phyloP scores from a whole-genome alignment of 2,888 invertebrate species.

The Rhyacophila evoluta region DNA sequence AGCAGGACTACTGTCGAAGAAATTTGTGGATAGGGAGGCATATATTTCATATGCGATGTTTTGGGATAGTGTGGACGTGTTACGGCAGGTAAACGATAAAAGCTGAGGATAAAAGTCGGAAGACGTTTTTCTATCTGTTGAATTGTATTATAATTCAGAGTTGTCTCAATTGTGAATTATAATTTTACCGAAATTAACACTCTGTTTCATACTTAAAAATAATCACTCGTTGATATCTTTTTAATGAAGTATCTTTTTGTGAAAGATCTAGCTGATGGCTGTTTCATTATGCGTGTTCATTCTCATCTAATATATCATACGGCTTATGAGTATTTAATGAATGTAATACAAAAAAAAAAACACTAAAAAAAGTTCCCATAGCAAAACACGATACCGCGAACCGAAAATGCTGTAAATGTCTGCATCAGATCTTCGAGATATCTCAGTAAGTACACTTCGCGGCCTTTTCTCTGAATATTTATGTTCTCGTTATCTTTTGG shows the following conservation, averaged over 20 bases:
- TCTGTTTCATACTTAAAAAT: too few relatives aligned
- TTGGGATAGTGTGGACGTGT: too few relatives aligned
- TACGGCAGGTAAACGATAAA: too few relatives aligned
- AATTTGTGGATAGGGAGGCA: too few relatives aligned
- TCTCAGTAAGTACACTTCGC: not conserved
- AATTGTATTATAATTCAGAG: too few relatives aligned
- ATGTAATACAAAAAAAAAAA: not conserved
- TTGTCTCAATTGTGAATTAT: too few relatives aligned
- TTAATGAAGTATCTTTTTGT: not conserved
- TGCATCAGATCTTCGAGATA: not conserved
- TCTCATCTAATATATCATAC: not conserved
- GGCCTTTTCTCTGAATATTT: not conserved
- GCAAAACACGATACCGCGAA: not conserved
- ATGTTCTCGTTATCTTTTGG: not conserved
- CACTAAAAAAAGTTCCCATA: not conserved
- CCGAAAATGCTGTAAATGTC: not conserved
- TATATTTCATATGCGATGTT: too few relatives aligned
- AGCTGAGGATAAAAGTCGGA: too few relatives aligned
- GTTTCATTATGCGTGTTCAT: not conserved
- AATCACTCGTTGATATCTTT: not conserved
- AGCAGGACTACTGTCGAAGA: too few relatives aligned
- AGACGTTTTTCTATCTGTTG: too few relatives aligned
- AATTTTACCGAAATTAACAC: too few relatives aligned
- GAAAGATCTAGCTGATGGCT: not conserved
- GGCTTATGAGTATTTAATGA: slow-evolving; percentile 8